These are phyloP conservation scores for Coleophora deauratella DNA, from an alignment of 2,888 invertebrate genomes.

Conservation along the genomic window DNA sequence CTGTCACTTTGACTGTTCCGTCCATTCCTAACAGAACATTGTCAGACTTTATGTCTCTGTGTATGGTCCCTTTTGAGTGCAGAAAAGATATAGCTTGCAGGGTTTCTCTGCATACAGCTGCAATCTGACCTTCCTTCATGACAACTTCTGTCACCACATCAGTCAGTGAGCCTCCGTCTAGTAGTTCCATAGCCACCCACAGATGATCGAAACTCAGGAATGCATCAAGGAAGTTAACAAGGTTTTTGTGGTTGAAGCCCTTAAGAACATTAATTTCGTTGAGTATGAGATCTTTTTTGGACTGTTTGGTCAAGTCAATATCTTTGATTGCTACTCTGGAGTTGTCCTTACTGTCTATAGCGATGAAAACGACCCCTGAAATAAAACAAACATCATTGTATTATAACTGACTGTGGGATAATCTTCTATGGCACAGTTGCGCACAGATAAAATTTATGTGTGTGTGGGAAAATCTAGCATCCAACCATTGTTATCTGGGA, in stretches of 20 bases:
- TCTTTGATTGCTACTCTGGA: slow-evolving; percentile 95
- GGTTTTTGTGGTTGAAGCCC: slow-evolving; percentile 93
- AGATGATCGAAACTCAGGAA: slow-evolving; percentile 93
- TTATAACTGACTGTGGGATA: too few relatives aligned
- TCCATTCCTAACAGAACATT: slow-evolving; percentile 95
- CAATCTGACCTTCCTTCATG: slow-evolving; percentile 97
- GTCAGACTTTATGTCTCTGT: slow-evolving; percentile 98
- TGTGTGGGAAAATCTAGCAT: too few relatives aligned
- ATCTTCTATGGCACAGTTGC: too few relatives aligned
- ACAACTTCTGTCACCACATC: slow-evolving; percentile 98
- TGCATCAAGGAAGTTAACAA: slow-evolving; percentile 96
- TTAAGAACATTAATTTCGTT: slow-evolving; percentile 95
- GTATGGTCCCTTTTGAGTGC: slow-evolving; percentile 92
- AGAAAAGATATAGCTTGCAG: slow-evolving; percentile 91
- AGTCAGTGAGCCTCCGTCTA: slow-evolving; percentile 96
- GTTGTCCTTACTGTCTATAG: slow-evolving; percentile 81
- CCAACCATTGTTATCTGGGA: too few relatives aligned
- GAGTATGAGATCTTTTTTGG: slow-evolving; percentile 95
- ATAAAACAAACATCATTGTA: slow-evolving; percentile 12
- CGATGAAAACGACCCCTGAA: slow-evolving; percentile 90
- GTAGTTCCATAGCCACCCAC: slow-evolving; percentile 97
- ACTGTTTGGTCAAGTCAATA: slow-evolving; percentile 95
- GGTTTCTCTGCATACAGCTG: slow-evolving; percentile 91
- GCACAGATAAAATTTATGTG: too few relatives aligned
- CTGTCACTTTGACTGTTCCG: slow-evolving; percentile 93